These are phyloP conservation scores for Criorhina ranunculi DNA, from an alignment of 2,888 invertebrate genomes.

Conservation along the genomic window DNA sequence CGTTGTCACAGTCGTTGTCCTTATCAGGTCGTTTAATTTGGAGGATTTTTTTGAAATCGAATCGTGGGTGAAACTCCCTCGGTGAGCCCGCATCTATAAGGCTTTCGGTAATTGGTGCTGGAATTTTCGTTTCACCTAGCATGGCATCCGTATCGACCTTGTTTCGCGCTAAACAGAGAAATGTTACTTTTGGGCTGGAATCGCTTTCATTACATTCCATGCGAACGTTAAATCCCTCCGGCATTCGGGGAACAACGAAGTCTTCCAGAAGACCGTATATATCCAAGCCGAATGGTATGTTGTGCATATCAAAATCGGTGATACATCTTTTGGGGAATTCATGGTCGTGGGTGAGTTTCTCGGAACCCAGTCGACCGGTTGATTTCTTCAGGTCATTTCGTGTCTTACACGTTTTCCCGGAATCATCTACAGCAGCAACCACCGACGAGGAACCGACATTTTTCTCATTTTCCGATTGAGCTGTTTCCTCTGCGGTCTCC, in stretches of 20 bases:
- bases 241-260: slow-evolving; percentile 83
- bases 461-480: slow-evolving; percentile 82
- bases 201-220: slow-evolving; percentile 77
- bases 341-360: slow-evolving; percentile 42
- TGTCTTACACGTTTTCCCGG: slow-evolving; percentile 69
- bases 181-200: slow-evolving; percentile 39
- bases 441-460: slow-evolving; percentile 16
- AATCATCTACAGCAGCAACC: slow-evolving; percentile 77
- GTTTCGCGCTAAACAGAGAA: slow-evolving; percentile 80
- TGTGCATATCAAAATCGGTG: slow-evolving; percentile 82
- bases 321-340: slow-evolving; percentile 79
- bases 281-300: slow-evolving; percentile 82
- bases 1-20: neutral
- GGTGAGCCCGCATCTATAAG: slow-evolving; percentile 81
- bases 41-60: slow-evolving; percentile 81
- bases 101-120: slow-evolving; percentile 79
- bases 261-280: slow-evolving; percentile 82
- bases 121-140: slow-evolving; percentile 35
- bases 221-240: slow-evolving; percentile 82
- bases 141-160: slow-evolving; percentile 58
- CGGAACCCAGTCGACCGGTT: slow-evolving; percentile 78
- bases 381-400: slow-evolving; percentile 73
- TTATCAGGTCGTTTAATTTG: slow-evolving; percentile 78
- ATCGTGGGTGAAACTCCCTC: slow-evolving; percentile 81
- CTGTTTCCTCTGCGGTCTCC: slow-evolving; percentile 85